Evolutionary conservation across 2,113 vertebrate species (phyloP), one percentile per base, ranked within the genome.

Genomic region (Procavia capensis): DNA sequence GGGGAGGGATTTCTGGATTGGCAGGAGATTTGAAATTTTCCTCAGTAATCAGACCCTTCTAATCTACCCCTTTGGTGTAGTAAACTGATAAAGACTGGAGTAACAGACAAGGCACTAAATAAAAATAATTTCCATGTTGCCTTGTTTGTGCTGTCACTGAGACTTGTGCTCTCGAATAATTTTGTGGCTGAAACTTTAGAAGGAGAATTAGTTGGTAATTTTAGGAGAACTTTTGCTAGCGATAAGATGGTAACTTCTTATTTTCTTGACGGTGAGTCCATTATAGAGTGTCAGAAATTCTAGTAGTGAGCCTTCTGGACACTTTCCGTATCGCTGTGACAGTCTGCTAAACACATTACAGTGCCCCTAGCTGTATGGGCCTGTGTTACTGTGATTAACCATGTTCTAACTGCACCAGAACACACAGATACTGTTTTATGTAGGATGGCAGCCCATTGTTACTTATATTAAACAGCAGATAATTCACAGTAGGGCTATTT

Each of bases 271-370:
- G 41, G 31, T 34, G 47, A 84, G 16, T 75, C 61, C 43, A 41
- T 17, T 64, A 29, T 88, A 86, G 90, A 89, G 64, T 88, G 91
- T 41, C 39, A 79, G 93, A 92, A 75, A 54, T 93, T 39, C 95
- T 54, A 94, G 83, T 85, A 93, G 82, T 63, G 63, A 88, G 54
- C 82, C 72, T 85, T 83, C 68, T 83, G 83, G 57, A 36, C 76
- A 84, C 75, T 84, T 80, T 27, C 50, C 88, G 82, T 36, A 29
- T 85, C 34, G 68, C 34, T 31, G 43, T 63, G 39, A 90, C 66
- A 81, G 22, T 83, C 64, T 83, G 64, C 43, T 72, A 61, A 72
- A 85, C 22, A 41, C 83, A 36, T 78, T 90, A 88, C 20, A 68
- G n/a, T 43, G 27, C 80, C 85, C 34, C 74, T 90, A 84, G 84